Evolutionary conservation across 2,797 vertebrate species (phyloP), one percentile per base, ranked within the genome.

Genomic region (Scyliorhinus canicula): DNA sequence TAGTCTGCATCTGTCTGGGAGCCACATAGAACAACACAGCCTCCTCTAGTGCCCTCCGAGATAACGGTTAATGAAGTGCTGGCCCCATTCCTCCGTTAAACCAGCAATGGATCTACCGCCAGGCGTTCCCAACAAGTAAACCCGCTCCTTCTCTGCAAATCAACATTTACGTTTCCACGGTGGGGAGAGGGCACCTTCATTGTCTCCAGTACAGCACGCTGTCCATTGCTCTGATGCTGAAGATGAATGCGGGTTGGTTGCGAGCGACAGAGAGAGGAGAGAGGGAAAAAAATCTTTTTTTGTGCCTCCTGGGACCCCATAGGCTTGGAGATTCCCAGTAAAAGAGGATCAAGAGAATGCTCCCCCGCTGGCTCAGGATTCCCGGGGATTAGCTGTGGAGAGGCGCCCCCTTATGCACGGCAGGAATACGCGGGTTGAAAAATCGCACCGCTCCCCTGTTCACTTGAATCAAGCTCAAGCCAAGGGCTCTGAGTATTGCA

Each of bases 1-100:
- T 95, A 95, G 90, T 95, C 71, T 55, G 82, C 95, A 95, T 96
- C 96, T 97, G 96, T 95, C 96, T 96, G 95, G 79, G 95, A 95
- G 95, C 95, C 95, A 95, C 95, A 95, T 95, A 93, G 96, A 71
- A 94, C 14, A 71, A 94, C 67, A 65, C 67, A 74, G 93, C 67
- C 67, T 35, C n/a, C 52, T 71, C 67, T 71, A 21, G 26, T 35
- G 67, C 28, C 93, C 50, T 94, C 93, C 71, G 35, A 71, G 65
- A 8, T 35, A 71, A 35, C 67, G 47, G 93, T 19, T 94, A 52
- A n/a, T 47, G 28, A 69, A 94, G 12, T 21, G 40, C 14, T 28
- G 47, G 47, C 2, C n/a, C 47, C 93, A 94, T 50, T 35, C 14
- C 93, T 24, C 35, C 67, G 28, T 50, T 35, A 28, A 11, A 31